Evolutionary conservation across 2,888 invertebrate genomes (phyloP).

Genomic region (Taenaris catops): DNA sequence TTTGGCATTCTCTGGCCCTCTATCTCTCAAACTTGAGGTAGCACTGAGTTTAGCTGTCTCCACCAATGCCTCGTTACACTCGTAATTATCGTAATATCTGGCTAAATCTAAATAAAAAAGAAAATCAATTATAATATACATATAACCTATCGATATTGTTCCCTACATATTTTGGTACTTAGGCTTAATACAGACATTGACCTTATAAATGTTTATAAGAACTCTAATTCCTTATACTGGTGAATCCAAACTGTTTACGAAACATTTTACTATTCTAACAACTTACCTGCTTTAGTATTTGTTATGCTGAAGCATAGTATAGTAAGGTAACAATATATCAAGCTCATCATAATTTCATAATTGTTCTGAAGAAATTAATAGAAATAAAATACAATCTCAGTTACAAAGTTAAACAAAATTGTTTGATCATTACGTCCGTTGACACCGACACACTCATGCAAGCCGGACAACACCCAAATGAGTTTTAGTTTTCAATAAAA

Average conservation of each 20-base stretch:
- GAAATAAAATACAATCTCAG: constrained; percentile 33
- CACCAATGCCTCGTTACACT: constrained; percentile 90
- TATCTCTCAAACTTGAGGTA: constrained; percentile 88
- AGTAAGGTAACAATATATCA: constrained; percentile 60
- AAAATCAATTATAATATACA: too few species aligned
- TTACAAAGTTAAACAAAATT: constrained; percentile 51
- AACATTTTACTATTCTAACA: neutral
- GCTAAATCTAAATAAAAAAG: constrained; percentile 39
- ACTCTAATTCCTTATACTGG: too few species aligned
- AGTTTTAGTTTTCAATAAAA: constrained; percentile 28
- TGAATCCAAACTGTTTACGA: too few species aligned
- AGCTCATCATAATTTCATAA: constrained; percentile 75
- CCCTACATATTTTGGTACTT: too few species aligned
- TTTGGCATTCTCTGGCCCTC: constrained; percentile 92
- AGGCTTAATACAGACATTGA: too few species aligned
- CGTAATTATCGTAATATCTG: constrained; percentile 75
- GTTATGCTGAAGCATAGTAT: constrained; percentile 59
- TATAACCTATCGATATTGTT: too few species aligned
- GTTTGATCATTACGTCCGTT: constrained; percentile 75
- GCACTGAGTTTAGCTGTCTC: constrained; percentile 86
- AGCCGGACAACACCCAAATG: constrained; percentile 67
- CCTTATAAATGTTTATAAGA: too few species aligned
- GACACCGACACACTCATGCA: constrained; percentile 39
- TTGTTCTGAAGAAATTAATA: constrained; percentile 27
- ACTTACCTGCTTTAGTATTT: constrained; percentile 62